Base-by-base conservation (phyloP, 1,140 invertebrate genomes). In the Lasaia peninsularis region DNA sequence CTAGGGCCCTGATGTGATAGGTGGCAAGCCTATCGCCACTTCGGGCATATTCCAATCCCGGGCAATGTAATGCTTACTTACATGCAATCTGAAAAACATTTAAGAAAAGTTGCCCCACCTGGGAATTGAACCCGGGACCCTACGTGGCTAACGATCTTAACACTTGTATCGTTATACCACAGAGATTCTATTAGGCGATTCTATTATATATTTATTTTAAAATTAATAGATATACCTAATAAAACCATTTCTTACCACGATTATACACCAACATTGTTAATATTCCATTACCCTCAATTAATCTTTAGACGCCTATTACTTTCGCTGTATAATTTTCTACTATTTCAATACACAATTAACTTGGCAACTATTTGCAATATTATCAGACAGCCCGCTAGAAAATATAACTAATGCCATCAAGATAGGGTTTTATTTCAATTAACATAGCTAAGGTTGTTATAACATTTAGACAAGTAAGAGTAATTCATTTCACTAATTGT, bases 401-500 rank as follows among this genome's bases (percentile, higher is more conserved):
- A 20, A 8, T 50, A 4, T 12, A 12, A 18, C 11, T 11, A 7
- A 2, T 18, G 0, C 16, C 2, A 40, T 9, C 9, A 4, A 0
- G 1, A 18, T 40, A 18, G 16, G 8, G 37, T 40, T 18, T 44
- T 18, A 20, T 20, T 44, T 44, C 16, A 5, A 10, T 44, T 44
- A 44, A 11, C 2, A 44, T 11, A 44, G 7, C n/a, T 2, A 37
- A 18, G 2, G 10, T 5, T 24, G 7, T 56, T 51, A 35, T 51
- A 24, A 24, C 21, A 2, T 52, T 16, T 4, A 14, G 24, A 3
- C 21, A 51, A 48, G 67, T 54, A 63, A 75, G 67, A 65, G 68
- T 76, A 71, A 65, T 58, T 68, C 65, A 76, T 80, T 78, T 67
- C 62, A 67, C 57, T 76, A 78, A 80, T 78, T 73, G 69, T 66